A percentile compares a stretch with the other conserved stretches of the same genome.
These are phyloP conservation scores for Papilio protenor DNA, from an alignment of 2,888 invertebrate species.

Conservation along the genomic window DNA sequence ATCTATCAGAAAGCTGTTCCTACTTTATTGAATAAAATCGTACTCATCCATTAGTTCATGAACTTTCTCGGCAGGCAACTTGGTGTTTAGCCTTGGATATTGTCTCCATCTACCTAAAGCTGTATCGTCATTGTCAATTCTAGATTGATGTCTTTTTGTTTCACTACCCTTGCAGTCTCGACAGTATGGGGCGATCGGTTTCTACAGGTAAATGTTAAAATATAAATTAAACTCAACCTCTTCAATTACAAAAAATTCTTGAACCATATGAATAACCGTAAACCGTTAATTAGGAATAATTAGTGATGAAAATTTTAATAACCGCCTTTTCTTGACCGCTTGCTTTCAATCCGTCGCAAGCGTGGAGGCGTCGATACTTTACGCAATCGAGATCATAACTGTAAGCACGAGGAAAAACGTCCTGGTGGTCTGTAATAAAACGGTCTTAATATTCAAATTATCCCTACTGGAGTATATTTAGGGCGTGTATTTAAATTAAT, in stretches of 20 bases:
- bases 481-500: too few species aligned
- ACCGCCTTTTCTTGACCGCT: constrained; percentile 47
- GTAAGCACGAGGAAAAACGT: constrained; percentile 83
- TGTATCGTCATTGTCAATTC: constrained; percentile 59
- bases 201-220: constrained; percentile 52
- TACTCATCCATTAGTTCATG: constrained; percentile 65
- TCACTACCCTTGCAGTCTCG: constrained; percentile 58
- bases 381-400: constrained; percentile 84
- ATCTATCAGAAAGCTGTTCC: too few species aligned
- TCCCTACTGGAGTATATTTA: not conserved
- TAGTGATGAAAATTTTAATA: constrained; percentile 25
- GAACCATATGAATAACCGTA: not conserved
- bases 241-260: not conserved
- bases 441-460: not conserved
- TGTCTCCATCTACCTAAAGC: constrained; percentile 77
- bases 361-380: constrained; percentile 68
- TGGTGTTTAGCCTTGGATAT: constrained; percentile 76
- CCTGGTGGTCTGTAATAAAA: constrained; percentile 64
- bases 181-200: constrained; percentile 59
- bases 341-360: constrained; percentile 64
- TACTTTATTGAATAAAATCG: constrained; percentile 50
- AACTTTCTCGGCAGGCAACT: constrained; percentile 60
- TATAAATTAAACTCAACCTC: not conserved
- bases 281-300: not conserved
- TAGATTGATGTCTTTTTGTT: constrained; percentile 50